Evolutionary conservation across 1,140 invertebrate species (phyloP).

Genomic region (Drosophila murphyi): DNA sequence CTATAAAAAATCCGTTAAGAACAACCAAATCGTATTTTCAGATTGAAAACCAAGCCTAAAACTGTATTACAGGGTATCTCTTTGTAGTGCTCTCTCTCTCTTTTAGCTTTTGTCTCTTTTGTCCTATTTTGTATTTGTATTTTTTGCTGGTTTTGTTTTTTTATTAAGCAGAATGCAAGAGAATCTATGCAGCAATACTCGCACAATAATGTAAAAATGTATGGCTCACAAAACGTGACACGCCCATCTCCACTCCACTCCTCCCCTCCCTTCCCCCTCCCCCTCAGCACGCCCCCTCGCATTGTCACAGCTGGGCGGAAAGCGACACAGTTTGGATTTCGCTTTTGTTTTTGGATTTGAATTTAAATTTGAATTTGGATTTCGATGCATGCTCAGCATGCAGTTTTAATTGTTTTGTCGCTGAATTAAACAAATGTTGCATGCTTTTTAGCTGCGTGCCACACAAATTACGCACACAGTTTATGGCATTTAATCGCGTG

Average conservation of each 20-base stretch:
- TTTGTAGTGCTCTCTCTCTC: too few species aligned
- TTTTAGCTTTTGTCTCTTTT: conserved; percentile 8
- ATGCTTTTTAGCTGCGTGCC: conserved; percentile 9
- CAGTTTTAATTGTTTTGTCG: conserved; percentile 74
- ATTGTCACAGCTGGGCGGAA: conserved; percentile 34
- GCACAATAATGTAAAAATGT: conserved; percentile 75
- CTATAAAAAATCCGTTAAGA: too few species aligned
- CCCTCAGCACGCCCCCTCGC: not conserved
- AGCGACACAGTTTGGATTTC: conserved; percentile 60
- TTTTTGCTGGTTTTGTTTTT: conserved; percentile 48
- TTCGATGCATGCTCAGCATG: conserved; percentile 60
- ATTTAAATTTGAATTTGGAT: conserved; percentile 21
- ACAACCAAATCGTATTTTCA: too few species aligned
- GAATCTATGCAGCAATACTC: conserved; percentile 75
- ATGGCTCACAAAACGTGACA: conserved; percentile 75
- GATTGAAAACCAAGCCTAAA: too few species aligned
- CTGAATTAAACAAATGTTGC: conserved; percentile 53
- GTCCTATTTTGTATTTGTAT: conserved; percentile 2
- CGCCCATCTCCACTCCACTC: conserved; percentile 16
- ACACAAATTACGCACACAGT: conserved; percentile 46
- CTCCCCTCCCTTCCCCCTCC: not conserved
- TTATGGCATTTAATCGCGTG: conserved; percentile 73
- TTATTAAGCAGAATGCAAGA: conserved; percentile 79
- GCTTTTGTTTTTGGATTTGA: conserved; percentile 22
- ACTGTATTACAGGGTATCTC: too few species aligned